Evolutionary conservation across 2,797 vertebrate species (phyloP).

Genomic region (Pempheris klunzingeri): DNA sequence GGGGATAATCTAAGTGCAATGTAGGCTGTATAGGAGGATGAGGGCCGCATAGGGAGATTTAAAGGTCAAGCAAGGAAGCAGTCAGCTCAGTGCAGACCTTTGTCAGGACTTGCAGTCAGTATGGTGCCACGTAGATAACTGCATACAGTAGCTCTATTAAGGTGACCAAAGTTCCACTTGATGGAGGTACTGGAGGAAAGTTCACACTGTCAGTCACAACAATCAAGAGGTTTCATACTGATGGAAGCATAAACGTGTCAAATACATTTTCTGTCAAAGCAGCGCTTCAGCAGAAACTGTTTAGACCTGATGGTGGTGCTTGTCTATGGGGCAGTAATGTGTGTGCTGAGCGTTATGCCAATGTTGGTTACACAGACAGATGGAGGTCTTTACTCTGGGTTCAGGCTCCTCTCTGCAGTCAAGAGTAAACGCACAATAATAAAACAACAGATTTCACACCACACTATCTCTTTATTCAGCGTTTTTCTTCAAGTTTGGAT

Average conservation of each 20-base stretch:
- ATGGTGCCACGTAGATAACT: conserved; percentile 11
- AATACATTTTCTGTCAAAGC: background rate
- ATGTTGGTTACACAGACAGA: background rate
- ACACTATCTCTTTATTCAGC: background rate
- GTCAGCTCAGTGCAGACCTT: conserved; percentile 52
- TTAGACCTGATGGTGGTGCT: background rate
- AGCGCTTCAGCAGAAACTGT: background rate
- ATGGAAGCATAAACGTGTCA: background rate
- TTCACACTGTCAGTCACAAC: conserved; percentile 8
- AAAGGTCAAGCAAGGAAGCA: conserved; percentile 64
- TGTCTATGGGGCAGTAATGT: background rate
- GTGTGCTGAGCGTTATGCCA: background rate
- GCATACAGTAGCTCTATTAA: conserved; percentile 1
- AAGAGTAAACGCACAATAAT: background rate
- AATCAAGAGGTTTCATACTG: background rate
- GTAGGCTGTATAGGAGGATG: conserved; percentile 33
- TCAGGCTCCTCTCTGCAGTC: background rate
- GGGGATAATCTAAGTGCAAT: conserved; percentile 53
- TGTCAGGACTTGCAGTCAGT: conserved; percentile 41
- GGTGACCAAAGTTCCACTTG: background rate
- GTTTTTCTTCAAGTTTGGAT: background rate
- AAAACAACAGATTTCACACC: background rate
- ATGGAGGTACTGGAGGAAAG: background rate
- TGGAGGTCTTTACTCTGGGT: background rate
- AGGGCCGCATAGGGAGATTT: conserved; percentile 61